Base-by-base conservation (phyloP, 2,888 invertebrate species). In the Leucoma salicis region DNA sequence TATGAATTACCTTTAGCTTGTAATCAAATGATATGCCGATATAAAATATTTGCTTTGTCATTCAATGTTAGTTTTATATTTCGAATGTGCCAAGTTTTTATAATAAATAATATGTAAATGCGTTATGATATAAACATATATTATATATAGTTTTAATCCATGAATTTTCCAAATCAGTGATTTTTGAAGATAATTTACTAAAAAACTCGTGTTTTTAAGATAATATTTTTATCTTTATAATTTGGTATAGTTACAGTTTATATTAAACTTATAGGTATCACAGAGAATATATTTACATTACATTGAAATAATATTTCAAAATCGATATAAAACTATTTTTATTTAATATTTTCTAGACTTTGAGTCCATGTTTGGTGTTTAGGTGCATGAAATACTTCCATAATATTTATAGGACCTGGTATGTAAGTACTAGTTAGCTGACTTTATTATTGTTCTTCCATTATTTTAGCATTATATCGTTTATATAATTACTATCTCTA, bases 41-140 rank as follows among this genome's bases (percentile, higher is more conserved):
- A 53, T 46, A 46, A 50, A 27, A 59, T 45, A 50, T 58, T 59
- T 50, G 42, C 57, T 50, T 29, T 40, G 53, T 53, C 36, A n/a
- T n/a, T n/a, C n/a, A 43, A 35, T 36, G 38, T 42, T 53, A 52
- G 42, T 53, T 54, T 42, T 53, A 35, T 57, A 60, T 58, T 59
- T 51, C 46, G 53, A 61, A 57, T 57, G 70, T 72, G 71, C 71
- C 71, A 73, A 74, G 63, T 53, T 57, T 57, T 52, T 46, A 53
- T 57, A 48, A 36, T 50, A 54, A 50, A 36, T 24, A 6, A 36
- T 28, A 3, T 46, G 1, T 40, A 29, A 50, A 35, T 31, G 12
- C 18, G 1, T 31, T n/a, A n/a, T n/a, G n/a, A n/a, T n/a, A n/a
- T n/a, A n/a, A n/a, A n/a, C n/a, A n/a, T n/a, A n/a, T n/a, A n/a